A percentile compares a stretch with the other conserved stretches of the same genome.
Conservation (phyloP, 2,888 invertebrate genomes). For the Amblyjoppa fuscipennis region DNA sequence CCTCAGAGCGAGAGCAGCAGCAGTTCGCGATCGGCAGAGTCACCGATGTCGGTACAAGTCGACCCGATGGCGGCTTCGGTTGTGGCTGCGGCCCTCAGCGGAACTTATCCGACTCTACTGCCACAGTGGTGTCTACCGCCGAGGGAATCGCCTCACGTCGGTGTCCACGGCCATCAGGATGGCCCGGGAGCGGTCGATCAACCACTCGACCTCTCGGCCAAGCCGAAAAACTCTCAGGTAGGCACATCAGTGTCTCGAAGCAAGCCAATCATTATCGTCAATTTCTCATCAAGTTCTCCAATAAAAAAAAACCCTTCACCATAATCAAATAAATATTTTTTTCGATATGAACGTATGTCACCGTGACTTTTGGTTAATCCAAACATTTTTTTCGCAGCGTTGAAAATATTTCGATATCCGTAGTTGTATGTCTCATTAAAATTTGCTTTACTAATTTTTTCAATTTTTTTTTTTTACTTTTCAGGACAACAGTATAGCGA, state of each 20-base stretch:
- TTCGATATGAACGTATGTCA: no score
- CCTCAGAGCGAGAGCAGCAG: constrained; percentile 85
- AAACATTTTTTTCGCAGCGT: no score
- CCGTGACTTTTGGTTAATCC: no score
- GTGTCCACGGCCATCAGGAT: constrained; percentile 83
- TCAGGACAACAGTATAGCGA: constrained; percentile 84
- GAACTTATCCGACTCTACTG: constrained; percentile 85
- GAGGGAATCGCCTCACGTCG: constrained; percentile 85
- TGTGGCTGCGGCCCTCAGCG: constrained; percentile 89
- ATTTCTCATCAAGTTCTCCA: no score
- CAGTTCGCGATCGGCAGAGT: constrained; percentile 84
- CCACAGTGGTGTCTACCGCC: constrained; percentile 84
- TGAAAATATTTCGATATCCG: background rate
- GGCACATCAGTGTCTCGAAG: background rate
- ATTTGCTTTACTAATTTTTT: background rate
- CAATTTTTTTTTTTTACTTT: constrained; percentile 45
- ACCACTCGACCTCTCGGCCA: constrained; percentile 95
- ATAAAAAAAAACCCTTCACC: no score
- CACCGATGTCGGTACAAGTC: constrained; percentile 85
- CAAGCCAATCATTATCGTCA: no score
- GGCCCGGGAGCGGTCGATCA: constrained; percentile 88
- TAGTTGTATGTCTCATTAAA: background rate
- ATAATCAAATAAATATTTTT: no score
- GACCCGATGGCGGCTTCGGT: constrained; percentile 89
- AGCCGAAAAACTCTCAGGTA: constrained; percentile 87